A percentile compares a stretch with the other conserved stretches of the same genome.
These are phyloP conservation scores for Chaenogobius annularis DNA, from an alignment of 2,113 vertebrate species.

Conservation along the genomic window DNA sequence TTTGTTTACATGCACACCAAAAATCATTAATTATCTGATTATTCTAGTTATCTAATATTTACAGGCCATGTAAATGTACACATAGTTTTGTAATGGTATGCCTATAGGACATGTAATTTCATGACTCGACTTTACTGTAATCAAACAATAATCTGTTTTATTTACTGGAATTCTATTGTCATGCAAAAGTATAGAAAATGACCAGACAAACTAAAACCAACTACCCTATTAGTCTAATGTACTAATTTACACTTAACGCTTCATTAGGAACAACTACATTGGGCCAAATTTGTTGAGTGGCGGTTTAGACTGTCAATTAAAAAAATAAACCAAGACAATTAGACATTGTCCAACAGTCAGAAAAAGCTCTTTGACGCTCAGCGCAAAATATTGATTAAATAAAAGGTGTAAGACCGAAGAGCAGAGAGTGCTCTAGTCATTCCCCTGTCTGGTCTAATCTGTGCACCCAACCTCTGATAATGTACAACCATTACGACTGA, in stretches of 20 bases:
- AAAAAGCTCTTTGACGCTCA: slow-evolving; percentile 34
- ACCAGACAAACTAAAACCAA: not conserved
- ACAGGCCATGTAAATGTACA: no score
- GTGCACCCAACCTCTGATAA: not conserved
- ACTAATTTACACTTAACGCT: not conserved
- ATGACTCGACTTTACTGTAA: no score
- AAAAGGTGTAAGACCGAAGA: slow-evolving; percentile 47
- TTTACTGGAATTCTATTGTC: no score
- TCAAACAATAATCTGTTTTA: no score
- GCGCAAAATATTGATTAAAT: slow-evolving; percentile 63
- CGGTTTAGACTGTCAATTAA: not conserved
- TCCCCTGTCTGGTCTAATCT: slow-evolving; percentile 33
- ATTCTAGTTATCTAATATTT: no score
- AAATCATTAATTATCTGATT: no score
- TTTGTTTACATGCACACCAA: no score
- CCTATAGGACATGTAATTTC: not conserved
- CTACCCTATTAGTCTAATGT: not conserved
- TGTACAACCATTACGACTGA: not conserved
- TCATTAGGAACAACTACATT: not conserved
- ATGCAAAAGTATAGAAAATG: no score
- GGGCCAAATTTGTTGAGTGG: slow-evolving; percentile 6
- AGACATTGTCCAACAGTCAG: slow-evolving; percentile 47
- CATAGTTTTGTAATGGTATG: no score
- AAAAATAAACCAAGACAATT: slow-evolving; percentile 24
- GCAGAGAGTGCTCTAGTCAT: slow-evolving; percentile 44